phyloP scores from a whole-genome alignment of 2,888 invertebrate species.

The Phragmatobia fuliginosa region DNA sequence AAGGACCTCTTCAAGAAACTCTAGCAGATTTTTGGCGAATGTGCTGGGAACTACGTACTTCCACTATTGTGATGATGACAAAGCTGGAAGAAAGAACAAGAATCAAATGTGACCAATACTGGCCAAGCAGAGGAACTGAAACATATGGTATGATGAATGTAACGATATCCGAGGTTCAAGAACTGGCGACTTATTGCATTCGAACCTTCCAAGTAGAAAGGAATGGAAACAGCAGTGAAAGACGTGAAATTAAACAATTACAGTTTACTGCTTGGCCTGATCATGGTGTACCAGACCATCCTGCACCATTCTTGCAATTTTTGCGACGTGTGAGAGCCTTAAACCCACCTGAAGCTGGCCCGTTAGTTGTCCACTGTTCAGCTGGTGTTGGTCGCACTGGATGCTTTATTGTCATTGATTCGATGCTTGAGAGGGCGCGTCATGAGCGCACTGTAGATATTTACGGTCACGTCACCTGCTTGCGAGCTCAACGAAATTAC shows the following conservation, averaged over 20 bases:
- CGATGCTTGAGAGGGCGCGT: conserved; percentile 98
- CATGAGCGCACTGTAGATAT: conserved; percentile 99
- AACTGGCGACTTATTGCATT: conserved; percentile 99
- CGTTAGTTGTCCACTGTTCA: conserved; percentile 97
- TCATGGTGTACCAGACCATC: conserved; percentile 99
- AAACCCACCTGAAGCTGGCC: conserved; percentile 97
- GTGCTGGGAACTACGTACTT: conserved; percentile 98
- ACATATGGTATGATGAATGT: conserved; percentile 98
- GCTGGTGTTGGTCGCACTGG: conserved; percentile 97
- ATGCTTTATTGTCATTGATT: conserved; percentile 99
- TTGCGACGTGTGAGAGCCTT: conserved; percentile 96
- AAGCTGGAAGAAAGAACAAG: conserved; percentile 98
- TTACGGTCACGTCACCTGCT: conserved; percentile 99
- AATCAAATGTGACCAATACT: conserved; percentile 99
- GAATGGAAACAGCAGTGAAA: conserved; percentile 91
- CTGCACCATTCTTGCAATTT: conserved; percentile 99
- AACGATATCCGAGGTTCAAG: conserved; percentile 97
- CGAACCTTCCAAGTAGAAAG: conserved; percentile 97
- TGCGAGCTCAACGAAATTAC: conserved; percentile 99
- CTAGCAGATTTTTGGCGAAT: conserved; percentile 99
- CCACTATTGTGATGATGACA: conserved; percentile 99
- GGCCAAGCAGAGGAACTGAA: conserved; percentile 98
- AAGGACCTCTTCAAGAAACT: conserved; percentile 99
- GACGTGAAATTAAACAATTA: conserved; percentile 97
- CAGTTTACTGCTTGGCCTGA: conserved; percentile 99